phyloP scores from a whole-genome alignment of 2,113 vertebrate genomes.

The Hippocampus abdominalis region DNA sequence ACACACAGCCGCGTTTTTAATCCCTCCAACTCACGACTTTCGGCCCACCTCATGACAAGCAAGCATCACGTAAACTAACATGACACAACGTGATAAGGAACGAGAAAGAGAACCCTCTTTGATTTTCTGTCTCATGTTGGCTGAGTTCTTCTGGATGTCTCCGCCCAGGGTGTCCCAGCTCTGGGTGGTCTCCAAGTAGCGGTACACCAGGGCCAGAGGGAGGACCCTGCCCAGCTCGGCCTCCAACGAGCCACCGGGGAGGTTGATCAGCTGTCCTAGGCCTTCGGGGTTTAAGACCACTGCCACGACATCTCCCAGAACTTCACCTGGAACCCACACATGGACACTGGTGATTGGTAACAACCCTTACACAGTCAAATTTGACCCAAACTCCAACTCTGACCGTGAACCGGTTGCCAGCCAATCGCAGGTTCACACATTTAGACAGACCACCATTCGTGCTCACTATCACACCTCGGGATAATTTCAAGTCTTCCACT shows the following conservation, averaged over 20 bases:
- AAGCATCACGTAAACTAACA: background rate
- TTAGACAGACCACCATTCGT: too few relatives aligned
- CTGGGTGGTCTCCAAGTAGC: conserved; percentile 75
- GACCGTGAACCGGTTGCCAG: too few relatives aligned
- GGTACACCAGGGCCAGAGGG: conserved; percentile 78
- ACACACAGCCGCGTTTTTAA: conserved; percentile 3
- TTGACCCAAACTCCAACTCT: too few relatives aligned
- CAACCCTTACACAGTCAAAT: background rate
- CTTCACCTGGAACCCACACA: conserved; percentile 69
- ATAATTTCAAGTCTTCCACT: too few relatives aligned
- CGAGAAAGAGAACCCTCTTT: conserved; percentile 72
- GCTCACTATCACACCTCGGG: too few relatives aligned
- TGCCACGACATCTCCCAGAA: conserved; percentile 76
- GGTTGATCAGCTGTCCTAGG: conserved; percentile 63
- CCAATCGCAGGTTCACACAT: too few relatives aligned
- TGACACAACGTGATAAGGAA: background rate
- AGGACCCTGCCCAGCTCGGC: conserved; percentile 74
- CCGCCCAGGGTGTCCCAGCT: conserved; percentile 76
- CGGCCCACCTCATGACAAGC: background rate
- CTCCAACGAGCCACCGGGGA: conserved; percentile 80
- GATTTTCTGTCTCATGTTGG: conserved; percentile 51
- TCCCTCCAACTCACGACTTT: background rate
- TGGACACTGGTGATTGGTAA: background rate
- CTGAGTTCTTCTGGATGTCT: conserved; percentile 62
- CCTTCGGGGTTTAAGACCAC: conserved; percentile 68